phyloP scores from a whole-genome alignment of 2,113 vertebrate species.

The Balaenoptera acutorostrata region DNA sequence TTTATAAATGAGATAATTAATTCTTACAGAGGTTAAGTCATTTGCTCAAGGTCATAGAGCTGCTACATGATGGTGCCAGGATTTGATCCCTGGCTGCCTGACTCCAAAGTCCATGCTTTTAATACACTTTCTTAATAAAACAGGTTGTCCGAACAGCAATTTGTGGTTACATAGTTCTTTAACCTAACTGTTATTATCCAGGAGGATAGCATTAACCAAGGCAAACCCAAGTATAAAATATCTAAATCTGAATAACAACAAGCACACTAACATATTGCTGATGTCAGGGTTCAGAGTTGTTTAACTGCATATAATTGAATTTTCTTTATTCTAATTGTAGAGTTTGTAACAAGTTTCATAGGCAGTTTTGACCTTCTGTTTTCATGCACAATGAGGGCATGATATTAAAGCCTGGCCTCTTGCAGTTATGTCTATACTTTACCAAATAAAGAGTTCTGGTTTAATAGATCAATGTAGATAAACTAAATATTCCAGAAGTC shows the following conservation, averaged over 20 bases:
- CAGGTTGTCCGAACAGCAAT: not conserved
- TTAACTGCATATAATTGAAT: not conserved
- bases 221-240: not conserved
- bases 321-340: not conserved
- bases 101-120: not conserved
- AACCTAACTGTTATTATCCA: not conserved
- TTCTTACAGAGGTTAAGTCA: not conserved
- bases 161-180: not conserved
- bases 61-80: not conserved
- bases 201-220: not conserved
- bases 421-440: accelerated
- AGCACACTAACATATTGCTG: not conserved
- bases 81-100: not conserved
- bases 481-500: not conserved
- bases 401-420: not conserved
- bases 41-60: not conserved
- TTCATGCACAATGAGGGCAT: not conserved
- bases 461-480: not conserved
- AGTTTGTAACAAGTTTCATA: not conserved
- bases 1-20: not conserved
- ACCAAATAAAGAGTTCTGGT: not conserved
- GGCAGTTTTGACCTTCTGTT: not conserved
- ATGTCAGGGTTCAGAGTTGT: not conserved
- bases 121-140: not conserved
- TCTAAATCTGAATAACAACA: not conserved